Evolutionary conservation across 2,888 invertebrate species (phyloP).

Genomic region (Melanostoma mellinum): DNA sequence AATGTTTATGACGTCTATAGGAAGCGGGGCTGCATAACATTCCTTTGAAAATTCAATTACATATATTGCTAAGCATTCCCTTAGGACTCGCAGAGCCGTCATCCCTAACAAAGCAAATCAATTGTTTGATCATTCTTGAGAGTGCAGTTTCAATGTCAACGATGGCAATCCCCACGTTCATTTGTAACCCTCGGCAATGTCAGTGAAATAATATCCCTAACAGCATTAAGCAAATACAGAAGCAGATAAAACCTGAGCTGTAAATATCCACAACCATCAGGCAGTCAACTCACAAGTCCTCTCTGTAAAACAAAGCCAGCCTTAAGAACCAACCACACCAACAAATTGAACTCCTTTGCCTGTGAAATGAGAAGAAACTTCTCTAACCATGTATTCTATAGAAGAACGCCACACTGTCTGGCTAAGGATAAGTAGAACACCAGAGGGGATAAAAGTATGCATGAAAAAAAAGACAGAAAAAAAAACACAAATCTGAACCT

Average conservation of each 20-base stretch:
- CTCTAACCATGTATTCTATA: constrained; percentile 9
- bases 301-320: background rate
- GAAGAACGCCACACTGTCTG: constrained; percentile 51
- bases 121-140: background rate
- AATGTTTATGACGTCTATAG: too few species aligned
- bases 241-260: constrained; percentile 1
- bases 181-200: background rate
- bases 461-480: constrained; percentile 27
- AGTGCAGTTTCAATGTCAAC: constrained; percentile 35
- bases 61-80: too few species aligned
- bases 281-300: constrained; percentile 2
- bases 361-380: background rate
- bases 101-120: too few species aligned
- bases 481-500: constrained; percentile 44
- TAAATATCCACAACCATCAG: background rate
- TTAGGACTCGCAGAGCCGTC: too few species aligned
- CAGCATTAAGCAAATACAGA: background rate
- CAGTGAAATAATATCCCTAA: background rate
- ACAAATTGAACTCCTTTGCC: constrained; percentile 11
- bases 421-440: constrained; percentile 39
- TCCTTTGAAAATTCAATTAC: too few species aligned
- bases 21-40: too few species aligned
- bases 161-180: background rate
- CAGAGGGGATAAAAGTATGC: constrained; percentile 18
- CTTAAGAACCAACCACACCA: constrained; percentile 1